Percentiles rank a stretch among this genome's conserved stretches.
Conservation (phyloP, 1,140 invertebrate species). For the Caenorhabditis latens region DNA sequence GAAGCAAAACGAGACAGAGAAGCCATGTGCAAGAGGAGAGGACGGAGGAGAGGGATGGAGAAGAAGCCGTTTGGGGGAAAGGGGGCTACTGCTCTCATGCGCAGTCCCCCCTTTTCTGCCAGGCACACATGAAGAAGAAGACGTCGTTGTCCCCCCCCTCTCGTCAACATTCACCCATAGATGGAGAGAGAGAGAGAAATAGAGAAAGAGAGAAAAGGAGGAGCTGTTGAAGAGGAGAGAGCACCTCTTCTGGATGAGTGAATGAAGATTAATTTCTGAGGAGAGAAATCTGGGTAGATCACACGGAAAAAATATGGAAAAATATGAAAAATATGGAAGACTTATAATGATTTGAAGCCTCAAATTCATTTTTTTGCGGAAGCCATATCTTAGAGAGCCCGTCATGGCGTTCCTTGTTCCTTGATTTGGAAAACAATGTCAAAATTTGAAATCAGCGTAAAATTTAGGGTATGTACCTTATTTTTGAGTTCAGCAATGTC, state of each 20-base stretch:
- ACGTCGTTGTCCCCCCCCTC: neutral
- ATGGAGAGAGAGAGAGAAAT: neutral
- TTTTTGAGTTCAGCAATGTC: too few species aligned
- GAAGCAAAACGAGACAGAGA: neutral
- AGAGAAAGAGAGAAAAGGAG: neutral
- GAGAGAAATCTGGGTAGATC: too few species aligned
- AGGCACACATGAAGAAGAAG: conserved; percentile 15
- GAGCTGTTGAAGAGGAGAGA: neutral
- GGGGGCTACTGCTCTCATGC: neutral
- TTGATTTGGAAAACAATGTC: too few species aligned
- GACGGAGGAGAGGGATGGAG: too few species aligned
- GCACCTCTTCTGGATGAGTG: conserved; percentile 4
- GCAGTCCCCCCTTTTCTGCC: neutral
- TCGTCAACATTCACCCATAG: neutral
- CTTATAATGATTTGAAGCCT: too few species aligned
- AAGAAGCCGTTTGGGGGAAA: conserved; percentile 7
- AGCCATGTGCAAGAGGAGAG: neutral
- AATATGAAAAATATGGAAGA: too few species aligned
- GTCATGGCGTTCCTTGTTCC: too few species aligned
- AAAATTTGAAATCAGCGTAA: too few species aligned
- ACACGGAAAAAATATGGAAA: too few species aligned
- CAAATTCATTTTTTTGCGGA: too few species aligned
- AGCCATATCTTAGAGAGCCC: too few species aligned
- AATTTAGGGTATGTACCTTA: too few species aligned
- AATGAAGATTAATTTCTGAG: neutral